A percentile compares a stretch with the other conserved stretches of the same genome.
Evolutionary conservation across 2,888 invertebrate genomes (phyloP).

Genomic region (Adela reaumurella): DNA sequence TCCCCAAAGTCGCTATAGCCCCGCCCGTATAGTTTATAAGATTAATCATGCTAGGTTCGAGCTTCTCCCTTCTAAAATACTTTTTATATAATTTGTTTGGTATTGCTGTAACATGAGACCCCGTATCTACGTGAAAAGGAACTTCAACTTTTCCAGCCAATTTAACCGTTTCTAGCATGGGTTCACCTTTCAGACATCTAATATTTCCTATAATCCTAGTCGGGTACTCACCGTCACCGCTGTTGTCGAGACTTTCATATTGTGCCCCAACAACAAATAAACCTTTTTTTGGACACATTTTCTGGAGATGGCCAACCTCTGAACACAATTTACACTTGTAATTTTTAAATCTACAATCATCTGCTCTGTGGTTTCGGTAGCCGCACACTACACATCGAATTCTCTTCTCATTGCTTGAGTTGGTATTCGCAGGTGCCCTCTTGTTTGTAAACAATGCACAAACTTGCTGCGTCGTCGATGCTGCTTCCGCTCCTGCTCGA

Average conservation of each 20-base stretch:
- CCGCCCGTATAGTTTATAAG: conserved; percentile 9
- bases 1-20: conserved; percentile 6
- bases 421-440: background rate
- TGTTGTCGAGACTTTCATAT: conserved; percentile 6
- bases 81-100: conserved; percentile 6
- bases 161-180: conserved; percentile 10
- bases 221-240: conserved; percentile 13
- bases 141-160: conserved; percentile 5
- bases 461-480: background rate
- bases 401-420: background rate
- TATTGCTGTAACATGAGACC: conserved; percentile 11
- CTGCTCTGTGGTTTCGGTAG: conserved; percentile 11
- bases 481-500: too few relatives aligned
- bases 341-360: conserved; percentile 13
- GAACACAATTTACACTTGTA: conserved; percentile 13
- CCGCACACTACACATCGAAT: conserved; percentile 14
- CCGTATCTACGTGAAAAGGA: conserved; percentile 11
- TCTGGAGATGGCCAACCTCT: conserved; percentile 10
- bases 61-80: conserved; percentile 7
- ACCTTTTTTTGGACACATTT: conserved; percentile 11
- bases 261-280: background rate
- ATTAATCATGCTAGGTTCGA: conserved; percentile 5
- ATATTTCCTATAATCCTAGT: conserved; percentile 10
- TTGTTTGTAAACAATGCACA: background rate
- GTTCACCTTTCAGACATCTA: conserved; percentile 6